Conservation (phyloP, 2,888 invertebrate species). For the Tricholauxania praeusta region DNA sequence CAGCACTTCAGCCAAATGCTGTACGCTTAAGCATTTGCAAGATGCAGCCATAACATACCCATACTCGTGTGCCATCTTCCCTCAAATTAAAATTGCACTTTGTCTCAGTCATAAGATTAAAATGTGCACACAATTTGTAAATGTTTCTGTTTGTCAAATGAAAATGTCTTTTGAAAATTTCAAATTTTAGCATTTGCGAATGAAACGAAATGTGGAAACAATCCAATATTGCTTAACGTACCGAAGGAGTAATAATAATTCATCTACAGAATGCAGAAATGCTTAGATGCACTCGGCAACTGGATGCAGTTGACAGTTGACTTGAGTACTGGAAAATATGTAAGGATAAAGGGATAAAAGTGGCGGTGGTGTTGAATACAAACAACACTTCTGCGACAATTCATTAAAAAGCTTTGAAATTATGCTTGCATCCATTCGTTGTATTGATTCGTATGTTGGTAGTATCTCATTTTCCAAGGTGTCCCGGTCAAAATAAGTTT, state of each 20-base stretch:
- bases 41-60: conserved; percentile 9
- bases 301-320: background rate
- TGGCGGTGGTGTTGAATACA: too few species aligned
- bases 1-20: conserved; percentile 47
- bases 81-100: conserved; percentile 14
- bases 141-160: conserved; percentile 56
- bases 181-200: background rate
- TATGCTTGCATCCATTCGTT: too few species aligned
- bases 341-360: too few species aligned
- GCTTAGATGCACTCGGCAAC: background rate
- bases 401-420: too few species aligned
- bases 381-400: too few species aligned
- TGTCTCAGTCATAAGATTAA: conserved; percentile 51
- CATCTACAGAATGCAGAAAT: conserved; percentile 22
- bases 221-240: background rate
- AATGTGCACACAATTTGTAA: conserved; percentile 59
- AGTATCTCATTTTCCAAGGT: background rate
- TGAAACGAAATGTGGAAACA: too few species aligned
- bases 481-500: background rate
- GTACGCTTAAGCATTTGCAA: background rate
- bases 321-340: background rate
- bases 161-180: conserved; percentile 38
- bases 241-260: conserved; percentile 27
- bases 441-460: too few species aligned
- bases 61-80: conserved; percentile 22